Evolutionary conservation across 2,888 invertebrate species (phyloP), one percentile per base, ranked within the genome.

Genomic region (Smittia aterrima): DNA sequence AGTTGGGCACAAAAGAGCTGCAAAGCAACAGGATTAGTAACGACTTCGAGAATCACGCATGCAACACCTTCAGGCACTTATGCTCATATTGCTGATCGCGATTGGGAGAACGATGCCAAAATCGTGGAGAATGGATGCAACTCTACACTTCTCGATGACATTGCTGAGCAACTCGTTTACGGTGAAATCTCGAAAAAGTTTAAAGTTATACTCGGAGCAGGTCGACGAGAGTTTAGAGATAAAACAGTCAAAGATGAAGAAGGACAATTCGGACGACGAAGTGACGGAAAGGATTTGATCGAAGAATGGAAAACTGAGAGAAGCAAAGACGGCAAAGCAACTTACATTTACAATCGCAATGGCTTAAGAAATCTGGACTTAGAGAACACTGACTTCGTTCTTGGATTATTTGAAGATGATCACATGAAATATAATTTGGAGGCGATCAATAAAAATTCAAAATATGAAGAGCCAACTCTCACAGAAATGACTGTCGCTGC

Each of bases 401-500:
- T 92, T 24, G 92, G 92, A 75, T 81, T 91, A 0, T 91, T 91
- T 78, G 84, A 87, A 0, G 82, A 84, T 3, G 85, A 85, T 75
- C 91, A 92, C 78, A 85, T 92, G 86, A 83, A 87, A 0, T 94
- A 90, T 78, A 88, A 91, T 78, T 78, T 91, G 75, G 90, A 91
- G 76, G 85, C 86, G 3, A 24, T 64, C n/a, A 79, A 79, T 0
- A 79, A 79, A 1, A 78, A 76, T 4, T 80, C 84, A 74, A 76
- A 80, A 0, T 79, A 80, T 18, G 82, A 81, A 16, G 87, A 89
- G 75, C 95, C 95, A 0, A 87, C 89, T 0, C 80, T 95, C n/a
- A 86, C 86, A 75, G 92, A 94, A 80, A 93, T 95, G 93, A 91
- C 92, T 0, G 85, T 86, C 77, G 88, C 87, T 67, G 93, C 95